Evolutionary conservation across 2,888 invertebrate species (phyloP), one percentile per base, ranked within the genome.

Genomic region (Netelia inedita): DNA sequence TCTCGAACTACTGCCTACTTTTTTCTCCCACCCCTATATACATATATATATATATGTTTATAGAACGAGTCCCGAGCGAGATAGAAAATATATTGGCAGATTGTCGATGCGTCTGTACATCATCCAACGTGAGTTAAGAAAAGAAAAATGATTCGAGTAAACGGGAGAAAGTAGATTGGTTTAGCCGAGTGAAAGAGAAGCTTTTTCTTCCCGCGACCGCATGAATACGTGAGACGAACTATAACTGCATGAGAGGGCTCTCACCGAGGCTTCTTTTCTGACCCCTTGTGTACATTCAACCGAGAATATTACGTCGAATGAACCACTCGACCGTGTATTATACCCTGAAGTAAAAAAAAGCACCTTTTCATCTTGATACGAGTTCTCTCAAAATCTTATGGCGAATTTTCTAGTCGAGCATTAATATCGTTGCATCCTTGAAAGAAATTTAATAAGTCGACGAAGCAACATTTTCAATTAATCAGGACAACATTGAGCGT

Each of bases 51-150:
- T 28, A 28, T 5, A 28, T 28, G 6, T 59, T 14, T 74, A 76
- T 63, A 65, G 72, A 71, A 50, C 69, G 19, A 43, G 35, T 59
- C 41, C 43, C 69, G 55, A 35, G 69, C 61, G 6, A 57, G 57
- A 16, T 16, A 57, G 19, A 57, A 19, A 57, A 57, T 6, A 57
- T 83, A 61, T 88, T 85, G 84, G 85, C 72, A 73, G 84, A 85
- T 86, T 87, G 82, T 86, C 63, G 83, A 84, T 82, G 57, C 53
- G 76, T 76, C 65, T 59, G 65, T 65, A 19, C 28, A 35, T 43
- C 41, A 63, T n/a, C 46, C 23, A 23, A 14, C 46, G 59, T 46
- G 35, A 6, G 35, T 8, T 35, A 79, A 78, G 79, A 85, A 85
- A 80, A 68, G 82, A 76, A 79, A 59, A 65, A 80, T 80, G 73